Percentiles rank a stretch among this genome's conserved stretches.
Evolutionary conservation across 2,888 invertebrate species (phyloP).

Genomic region (Athripsodes cinereus): DNA sequence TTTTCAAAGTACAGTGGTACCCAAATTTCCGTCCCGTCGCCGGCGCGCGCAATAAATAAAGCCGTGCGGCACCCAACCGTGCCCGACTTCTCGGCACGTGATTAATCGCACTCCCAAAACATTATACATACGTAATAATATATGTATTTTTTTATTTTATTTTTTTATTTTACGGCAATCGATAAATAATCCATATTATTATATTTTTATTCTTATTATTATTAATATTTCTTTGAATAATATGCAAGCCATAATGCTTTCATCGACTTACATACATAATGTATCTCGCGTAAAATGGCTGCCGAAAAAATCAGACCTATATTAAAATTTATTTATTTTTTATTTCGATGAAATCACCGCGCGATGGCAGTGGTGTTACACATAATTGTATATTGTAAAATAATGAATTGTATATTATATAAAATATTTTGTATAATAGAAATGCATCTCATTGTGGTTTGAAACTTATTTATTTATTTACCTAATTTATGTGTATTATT

Average conservation of each 20-base stretch:
- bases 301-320: slow-evolving; percentile 8
- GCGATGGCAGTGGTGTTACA: background rate
- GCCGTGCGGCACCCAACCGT: slow-evolving; percentile 21
- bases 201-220: background rate
- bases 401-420: too few species aligned
- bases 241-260: slow-evolving; percentile 26
- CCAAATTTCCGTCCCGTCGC: slow-evolving; percentile 3
- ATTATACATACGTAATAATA: background rate
- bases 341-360: slow-evolving; percentile 4
- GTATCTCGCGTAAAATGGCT: slow-evolving; percentile 22
- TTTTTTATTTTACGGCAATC: slow-evolving; percentile 12
- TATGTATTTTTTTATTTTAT: background rate
- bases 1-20: background rate
- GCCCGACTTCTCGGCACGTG: slow-evolving; percentile 27
- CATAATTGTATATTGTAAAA: too few species aligned
- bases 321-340: background rate
- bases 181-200: slow-evolving; percentile 24
- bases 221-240: background rate
- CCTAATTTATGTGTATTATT: background rate
- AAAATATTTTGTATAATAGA: too few species aligned
- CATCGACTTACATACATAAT: too few species aligned
- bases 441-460: background rate
- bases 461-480: background rate
- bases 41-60: slow-evolving; percentile 22
- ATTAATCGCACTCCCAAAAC: slow-evolving; percentile 22